Base-by-base conservation (phyloP, 2,888 invertebrate species). In the Meiosimyza platycephala region DNA sequence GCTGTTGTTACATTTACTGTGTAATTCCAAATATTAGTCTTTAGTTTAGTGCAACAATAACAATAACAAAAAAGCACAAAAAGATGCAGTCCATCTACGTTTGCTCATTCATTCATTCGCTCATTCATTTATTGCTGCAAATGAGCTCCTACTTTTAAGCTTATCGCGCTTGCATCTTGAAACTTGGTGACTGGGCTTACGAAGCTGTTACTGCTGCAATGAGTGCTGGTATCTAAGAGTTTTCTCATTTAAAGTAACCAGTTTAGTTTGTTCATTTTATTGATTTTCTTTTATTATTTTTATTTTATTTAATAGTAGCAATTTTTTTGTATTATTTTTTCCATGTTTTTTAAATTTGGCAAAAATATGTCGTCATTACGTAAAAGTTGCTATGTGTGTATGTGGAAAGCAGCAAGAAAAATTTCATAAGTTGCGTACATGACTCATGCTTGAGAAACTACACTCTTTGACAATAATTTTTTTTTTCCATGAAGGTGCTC, bases 31-130 rank as follows among this genome's bases (percentile, higher is more conserved):
- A 18, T 64, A 60, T 52, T 51, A 50, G 66, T 48, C 3, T 15
- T 13, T 16, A 18, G 18, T 16, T 16, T 22, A 15, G 55, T 15
- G 28, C 68, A 60, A 22, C 16, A 60, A 69, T 33, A 40, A 40
- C 33, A 47, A 40, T 1, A 12, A 22, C 22, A 22, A 22, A 22
- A 22, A 22, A 50, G n/a, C 51, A 51, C 16, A 59, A 47, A 60
- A 40, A 40, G 40, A 40, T 40, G 40, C 40, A 40, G 9, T 6
- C 60, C 60, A 52, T 69, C n/a, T n/a, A 52, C 52, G 69, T 40
- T 51, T 50, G 69, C 16, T 69, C 69, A 69, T 69, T 69, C 69
- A 40, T 40, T 69, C 69, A 69, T 69, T 60, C 69, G 59, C 59
- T 69, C 69, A 40, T 40, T 69, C 69, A 69, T 69, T 60, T 50